A percentile compares a stretch with the other conserved stretches of the same genome.
Evolutionary conservation across 2,888 invertebrate species (phyloP).

Genomic region (Tenthredo distinguenda): DNA sequence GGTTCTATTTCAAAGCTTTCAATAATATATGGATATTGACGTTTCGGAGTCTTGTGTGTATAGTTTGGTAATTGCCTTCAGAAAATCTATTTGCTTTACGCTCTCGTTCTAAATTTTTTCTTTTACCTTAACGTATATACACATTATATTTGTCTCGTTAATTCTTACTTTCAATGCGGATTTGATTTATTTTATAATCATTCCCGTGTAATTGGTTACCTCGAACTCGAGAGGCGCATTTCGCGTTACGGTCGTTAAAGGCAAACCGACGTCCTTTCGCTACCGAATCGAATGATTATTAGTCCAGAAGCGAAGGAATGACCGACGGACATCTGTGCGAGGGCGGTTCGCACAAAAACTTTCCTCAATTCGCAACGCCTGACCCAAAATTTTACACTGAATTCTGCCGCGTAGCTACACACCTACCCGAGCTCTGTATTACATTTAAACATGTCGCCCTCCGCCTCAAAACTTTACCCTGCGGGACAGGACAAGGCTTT

Average conservation of each 20-base stretch:
- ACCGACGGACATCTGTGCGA: slow-evolving; percentile 17
- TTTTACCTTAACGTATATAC: slow-evolving; percentile 39
- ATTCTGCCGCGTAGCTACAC: background rate
- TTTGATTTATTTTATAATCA: slow-evolving; percentile 73
- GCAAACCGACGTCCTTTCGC: slow-evolving; percentile 53
- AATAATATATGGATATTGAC: background rate
- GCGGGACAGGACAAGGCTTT: background rate
- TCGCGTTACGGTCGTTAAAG: slow-evolving; percentile 62
- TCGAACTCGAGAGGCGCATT: slow-evolving; percentile 36
- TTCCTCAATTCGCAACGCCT: slow-evolving; percentile 21
- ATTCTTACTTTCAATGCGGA: slow-evolving; percentile 56
- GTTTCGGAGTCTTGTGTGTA: background rate
- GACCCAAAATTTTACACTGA: slow-evolving; percentile 18
- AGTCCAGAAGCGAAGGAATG: slow-evolving; percentile 2
- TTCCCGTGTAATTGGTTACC: slow-evolving; percentile 58
- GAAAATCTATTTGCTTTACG: slow-evolving; percentile 45
- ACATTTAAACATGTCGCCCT: background rate
- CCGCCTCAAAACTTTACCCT: background rate
- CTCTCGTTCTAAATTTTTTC: slow-evolving; percentile 53
- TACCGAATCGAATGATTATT: slow-evolving; percentile 46
- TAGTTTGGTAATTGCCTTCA: slow-evolving; percentile 15
- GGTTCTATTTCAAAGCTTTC: background rate
- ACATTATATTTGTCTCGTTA: slow-evolving; percentile 12
- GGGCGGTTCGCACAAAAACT: background rate
- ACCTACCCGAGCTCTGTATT: background rate